These are phyloP conservation scores for Anadara kagoshimensis DNA, from an alignment of 1,140 invertebrate species.

Conservation along the genomic window DNA sequence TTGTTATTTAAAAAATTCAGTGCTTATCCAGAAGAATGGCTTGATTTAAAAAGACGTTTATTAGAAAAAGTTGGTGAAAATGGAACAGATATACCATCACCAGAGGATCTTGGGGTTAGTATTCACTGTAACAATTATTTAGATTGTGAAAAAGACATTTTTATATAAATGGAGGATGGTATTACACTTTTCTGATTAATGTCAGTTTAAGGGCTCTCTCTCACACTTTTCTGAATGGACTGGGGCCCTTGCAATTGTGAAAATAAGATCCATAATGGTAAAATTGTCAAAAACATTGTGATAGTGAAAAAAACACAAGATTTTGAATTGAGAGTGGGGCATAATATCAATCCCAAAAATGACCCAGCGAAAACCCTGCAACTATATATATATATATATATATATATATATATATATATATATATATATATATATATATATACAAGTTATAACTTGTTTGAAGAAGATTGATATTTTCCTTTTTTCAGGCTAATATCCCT, in stretches of 20 bases:
- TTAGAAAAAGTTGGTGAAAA: slow-evolving; percentile 37
- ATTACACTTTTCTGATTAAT: neutral
- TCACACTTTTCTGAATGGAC: neutral
- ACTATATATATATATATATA: no score
- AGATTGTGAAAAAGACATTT: neutral
- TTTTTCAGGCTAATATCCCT: slow-evolving; percentile 57
- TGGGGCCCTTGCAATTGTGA: no score
- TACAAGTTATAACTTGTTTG: no score
- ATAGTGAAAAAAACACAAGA: no score
- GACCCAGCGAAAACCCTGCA: no score
- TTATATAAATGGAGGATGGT: neutral
- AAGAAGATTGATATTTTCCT: slow-evolving; percentile 11
- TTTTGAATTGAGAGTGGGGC: no score
- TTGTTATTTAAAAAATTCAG: slow-evolving; percentile 65
- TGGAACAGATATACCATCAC: slow-evolving; percentile 37
- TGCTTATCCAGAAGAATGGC: slow-evolving; percentile 57
- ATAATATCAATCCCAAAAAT: no score
- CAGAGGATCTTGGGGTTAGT: slow-evolving; percentile 10
- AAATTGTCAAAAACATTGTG: no score
- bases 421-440: no score
- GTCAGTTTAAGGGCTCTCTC: neutral
- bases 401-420: no score
- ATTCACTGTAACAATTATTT: neutral
- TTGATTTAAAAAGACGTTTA: slow-evolving; percentile 60
- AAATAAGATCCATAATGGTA: no score